Conservation (phyloP, 2,888 invertebrate species). For the Drosophila mercatorum region DNA sequence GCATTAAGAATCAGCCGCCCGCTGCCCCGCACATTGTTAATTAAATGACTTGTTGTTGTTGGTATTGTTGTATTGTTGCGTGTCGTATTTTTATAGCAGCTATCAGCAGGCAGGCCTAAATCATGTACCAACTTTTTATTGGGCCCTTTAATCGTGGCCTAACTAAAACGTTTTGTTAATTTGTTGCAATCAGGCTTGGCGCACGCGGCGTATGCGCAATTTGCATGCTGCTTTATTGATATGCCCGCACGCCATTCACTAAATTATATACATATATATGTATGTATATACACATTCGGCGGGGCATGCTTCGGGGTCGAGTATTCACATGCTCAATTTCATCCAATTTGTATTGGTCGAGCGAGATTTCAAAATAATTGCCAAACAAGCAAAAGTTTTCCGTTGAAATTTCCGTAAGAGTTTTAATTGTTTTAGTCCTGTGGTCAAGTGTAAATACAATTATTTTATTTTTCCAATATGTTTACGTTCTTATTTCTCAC, state of each 20-base stretch:
- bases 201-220: conserved; percentile 56
- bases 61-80: conserved; percentile 3
- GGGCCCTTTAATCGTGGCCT: conserved; percentile 22
- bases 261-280: background rate
- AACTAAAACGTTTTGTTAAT: conserved; percentile 31
- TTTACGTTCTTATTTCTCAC: background rate
- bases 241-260: conserved; percentile 20
- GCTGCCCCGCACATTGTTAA: conserved; percentile 53
- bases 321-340: conserved; percentile 31
- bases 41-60: conserved; percentile 50
- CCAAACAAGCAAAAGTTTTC: conserved; percentile 19
- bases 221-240: conserved; percentile 36
- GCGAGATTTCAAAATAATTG: conserved; percentile 23
- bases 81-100: conserved; percentile 11
- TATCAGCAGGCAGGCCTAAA: conserved; percentile 15
- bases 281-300: background rate
- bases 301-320: conserved; percentile 7
- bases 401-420: conserved; percentile 6
- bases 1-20: conserved; percentile 41
- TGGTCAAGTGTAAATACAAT: conserved; percentile 8
- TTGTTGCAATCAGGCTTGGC: conserved; percentile 28
- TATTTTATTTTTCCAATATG: conserved; percentile 7
- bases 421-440: conserved; percentile 34
- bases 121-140: conserved; percentile 19
- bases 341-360: conserved; percentile 32